Conservation (phyloP, 2,797 vertebrate species). For the Triplophysa yarkandensis region DNA sequence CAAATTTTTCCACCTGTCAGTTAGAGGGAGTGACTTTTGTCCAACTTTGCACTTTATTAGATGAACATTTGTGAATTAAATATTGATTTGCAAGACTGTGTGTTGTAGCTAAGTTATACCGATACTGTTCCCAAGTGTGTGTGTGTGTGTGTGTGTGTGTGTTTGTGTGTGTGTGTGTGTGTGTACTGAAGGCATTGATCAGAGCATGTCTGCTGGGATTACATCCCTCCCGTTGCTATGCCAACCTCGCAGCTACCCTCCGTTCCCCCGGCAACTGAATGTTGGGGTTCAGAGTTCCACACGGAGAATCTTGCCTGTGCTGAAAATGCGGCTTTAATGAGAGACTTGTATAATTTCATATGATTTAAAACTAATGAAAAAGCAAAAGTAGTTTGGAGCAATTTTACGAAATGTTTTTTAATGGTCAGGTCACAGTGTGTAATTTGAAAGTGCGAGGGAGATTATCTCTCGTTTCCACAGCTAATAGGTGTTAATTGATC, state of each 20-base stretch:
- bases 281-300: slow-evolving; percentile 88
- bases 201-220: slow-evolving; percentile 90
- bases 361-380: slow-evolving; percentile 25
- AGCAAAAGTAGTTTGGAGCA: not conserved
- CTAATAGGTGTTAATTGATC: not conserved
- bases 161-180: slow-evolving; percentile 66
- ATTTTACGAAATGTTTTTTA: slow-evolving; percentile 5
- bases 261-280: slow-evolving; percentile 90
- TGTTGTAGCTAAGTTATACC: slow-evolving; percentile 39
- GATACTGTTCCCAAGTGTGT: slow-evolving; percentile 29
- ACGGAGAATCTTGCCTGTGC: slow-evolving; percentile 84
- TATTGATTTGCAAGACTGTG: slow-evolving; percentile 47
- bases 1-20: slow-evolving; percentile 26
- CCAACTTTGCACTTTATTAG: slow-evolving; percentile 49
- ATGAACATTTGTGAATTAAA: slow-evolving; percentile 49
- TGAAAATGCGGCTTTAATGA: slow-evolving; percentile 88
- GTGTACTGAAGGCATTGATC: slow-evolving; percentile 87
- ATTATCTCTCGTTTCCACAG: not conserved
- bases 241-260: slow-evolving; percentile 91
- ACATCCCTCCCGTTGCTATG: slow-evolving; percentile 92
- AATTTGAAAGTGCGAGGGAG: not conserved
- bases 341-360: slow-evolving; percentile 70
- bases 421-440: slow-evolving; percentile 2
- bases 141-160: slow-evolving; percentile 69
- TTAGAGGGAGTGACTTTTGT: slow-evolving; percentile 33